A percentile compares a stretch with the other conserved stretches of the same genome.
Conservation (phyloP, 2,797 vertebrate genomes). For the Ammospiza maritima region DNA sequence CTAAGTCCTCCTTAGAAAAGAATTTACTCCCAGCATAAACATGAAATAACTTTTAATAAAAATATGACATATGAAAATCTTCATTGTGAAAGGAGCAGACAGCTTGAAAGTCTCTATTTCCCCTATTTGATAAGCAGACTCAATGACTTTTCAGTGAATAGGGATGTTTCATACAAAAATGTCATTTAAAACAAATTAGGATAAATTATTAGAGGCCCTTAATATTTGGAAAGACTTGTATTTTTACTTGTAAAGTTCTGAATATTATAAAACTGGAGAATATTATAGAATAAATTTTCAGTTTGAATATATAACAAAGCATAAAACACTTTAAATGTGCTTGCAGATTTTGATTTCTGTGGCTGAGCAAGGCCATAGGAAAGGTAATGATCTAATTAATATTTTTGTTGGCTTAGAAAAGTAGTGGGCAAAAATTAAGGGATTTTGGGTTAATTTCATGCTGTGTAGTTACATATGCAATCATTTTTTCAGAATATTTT, state of each 20-base stretch:
- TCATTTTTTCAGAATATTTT: not conserved
- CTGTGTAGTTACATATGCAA: not conserved
- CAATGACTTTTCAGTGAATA: slow-evolving; percentile 20
- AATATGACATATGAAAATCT: not conserved
- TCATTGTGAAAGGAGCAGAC: slow-evolving; percentile 7
- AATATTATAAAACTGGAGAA: not conserved
- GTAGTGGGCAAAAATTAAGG: not conserved
- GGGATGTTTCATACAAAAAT: not conserved
- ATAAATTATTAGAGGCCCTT: not conserved
- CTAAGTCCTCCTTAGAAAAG: not conserved
- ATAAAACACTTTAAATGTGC: not conserved
- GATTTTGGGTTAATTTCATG: fast-evolving
- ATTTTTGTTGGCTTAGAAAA: not conserved
- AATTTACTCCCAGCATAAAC: not conserved
- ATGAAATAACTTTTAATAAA: slow-evolving; percentile 43
- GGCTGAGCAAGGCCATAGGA: not conserved
- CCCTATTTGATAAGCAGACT: slow-evolving; percentile 16
- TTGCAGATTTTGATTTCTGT: not conserved
- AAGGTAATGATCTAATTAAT: not conserved
- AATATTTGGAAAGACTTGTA: not conserved
- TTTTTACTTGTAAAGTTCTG: not conserved
- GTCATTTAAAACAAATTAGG: slow-evolving; percentile 4
- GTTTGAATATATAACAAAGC: not conserved
- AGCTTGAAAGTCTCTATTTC: slow-evolving; percentile 30
- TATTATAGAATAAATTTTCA: not conserved